phyloP scores from a whole-genome alignment of 2,888 invertebrate genomes.

The Drosophila nigritarsus region DNA sequence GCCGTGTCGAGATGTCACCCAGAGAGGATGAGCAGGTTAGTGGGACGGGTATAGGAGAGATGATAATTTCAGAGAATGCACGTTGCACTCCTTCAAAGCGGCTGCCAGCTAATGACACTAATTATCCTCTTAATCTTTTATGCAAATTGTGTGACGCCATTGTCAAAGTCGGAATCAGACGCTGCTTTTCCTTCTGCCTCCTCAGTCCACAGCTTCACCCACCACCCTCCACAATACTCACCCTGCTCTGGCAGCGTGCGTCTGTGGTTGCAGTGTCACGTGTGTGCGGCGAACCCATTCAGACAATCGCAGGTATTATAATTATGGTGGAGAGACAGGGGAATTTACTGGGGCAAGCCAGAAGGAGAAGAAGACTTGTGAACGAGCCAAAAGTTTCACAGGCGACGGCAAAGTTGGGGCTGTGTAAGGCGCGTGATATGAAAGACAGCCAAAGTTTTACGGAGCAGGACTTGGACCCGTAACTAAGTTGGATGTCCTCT shows the following conservation, averaged over 20 bases:
- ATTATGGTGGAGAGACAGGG: slow-evolving; percentile 48
- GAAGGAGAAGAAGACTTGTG: slow-evolving; percentile 17
- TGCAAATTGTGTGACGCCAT: slow-evolving; percentile 66
- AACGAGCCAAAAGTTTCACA: slow-evolving; percentile 56
- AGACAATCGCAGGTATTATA: slow-evolving; percentile 77
- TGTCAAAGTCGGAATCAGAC: slow-evolving; percentile 42
- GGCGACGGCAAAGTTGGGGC: slow-evolving; percentile 64
- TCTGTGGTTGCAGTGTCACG: slow-evolving; percentile 68
- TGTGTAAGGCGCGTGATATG: slow-evolving; percentile 69
- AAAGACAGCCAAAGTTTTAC: slow-evolving; percentile 74
- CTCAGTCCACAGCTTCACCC: background rate
- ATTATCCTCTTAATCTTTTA: slow-evolving; percentile 76
- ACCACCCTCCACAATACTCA: background rate
- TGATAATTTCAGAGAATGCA: slow-evolving; percentile 35
- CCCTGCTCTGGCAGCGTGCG: slow-evolving; percentile 6
- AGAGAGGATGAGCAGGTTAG: background rate
- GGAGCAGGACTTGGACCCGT: slow-evolving; percentile 24
- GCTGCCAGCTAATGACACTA: slow-evolving; percentile 74
- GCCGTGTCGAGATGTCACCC: slow-evolving; percentile 25
- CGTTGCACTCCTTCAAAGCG: slow-evolving; percentile 44
- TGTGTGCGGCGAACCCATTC: slow-evolving; percentile 66
- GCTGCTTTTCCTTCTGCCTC: slow-evolving; percentile 5
- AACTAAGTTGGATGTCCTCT: slow-evolving; percentile 26
- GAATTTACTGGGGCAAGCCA: slow-evolving; percentile 9
- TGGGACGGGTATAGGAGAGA: background rate